phyloP scores from a whole-genome alignment of 2,888 invertebrate species.

The Limnephilus lunatus region DNA sequence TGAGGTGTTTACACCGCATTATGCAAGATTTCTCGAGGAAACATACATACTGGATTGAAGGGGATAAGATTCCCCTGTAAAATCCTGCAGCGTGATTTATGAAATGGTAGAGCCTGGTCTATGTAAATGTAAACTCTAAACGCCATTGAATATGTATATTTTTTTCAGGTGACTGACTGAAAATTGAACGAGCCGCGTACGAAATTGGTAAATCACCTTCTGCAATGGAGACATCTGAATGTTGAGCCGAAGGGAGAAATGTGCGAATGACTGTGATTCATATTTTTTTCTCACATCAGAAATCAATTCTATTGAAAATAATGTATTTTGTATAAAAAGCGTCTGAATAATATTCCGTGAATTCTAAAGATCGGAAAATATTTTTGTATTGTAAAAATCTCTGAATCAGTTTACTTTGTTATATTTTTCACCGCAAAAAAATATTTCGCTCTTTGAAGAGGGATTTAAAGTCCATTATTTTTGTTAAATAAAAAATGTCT shows the following conservation, averaged over 20 bases:
- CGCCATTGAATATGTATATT: conserved; percentile 25
- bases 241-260: conserved; percentile 10
- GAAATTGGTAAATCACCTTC: conserved; percentile 47
- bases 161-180: conserved; percentile 49
- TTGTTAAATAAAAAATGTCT: neutral
- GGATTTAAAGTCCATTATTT: conserved; percentile 6
- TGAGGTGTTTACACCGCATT: neutral
- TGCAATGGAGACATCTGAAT: conserved; percentile 32
- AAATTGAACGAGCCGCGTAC: conserved; percentile 50
- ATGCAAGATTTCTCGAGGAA: neutral
- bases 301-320: conserved; percentile 46
- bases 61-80: conserved; percentile 46
- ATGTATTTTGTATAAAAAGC: conserved; percentile 30
- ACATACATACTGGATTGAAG: neutral
- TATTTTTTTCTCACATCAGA: conserved; percentile 44
- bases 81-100: conserved; percentile 52
- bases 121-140: conserved; percentile 8
- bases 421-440: conserved; percentile 1
- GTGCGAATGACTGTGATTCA: conserved; percentile 44
- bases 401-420: neutral
- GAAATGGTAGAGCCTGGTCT: conserved; percentile 9
- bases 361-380: conserved; percentile 42
- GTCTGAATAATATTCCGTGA: conserved; percentile 16
- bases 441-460: neutral
- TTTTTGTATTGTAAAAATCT: conserved; percentile 18